Base-by-base conservation (phyloP, 2,888 invertebrate species). In the Dryocosmus kuriphilus region DNA sequence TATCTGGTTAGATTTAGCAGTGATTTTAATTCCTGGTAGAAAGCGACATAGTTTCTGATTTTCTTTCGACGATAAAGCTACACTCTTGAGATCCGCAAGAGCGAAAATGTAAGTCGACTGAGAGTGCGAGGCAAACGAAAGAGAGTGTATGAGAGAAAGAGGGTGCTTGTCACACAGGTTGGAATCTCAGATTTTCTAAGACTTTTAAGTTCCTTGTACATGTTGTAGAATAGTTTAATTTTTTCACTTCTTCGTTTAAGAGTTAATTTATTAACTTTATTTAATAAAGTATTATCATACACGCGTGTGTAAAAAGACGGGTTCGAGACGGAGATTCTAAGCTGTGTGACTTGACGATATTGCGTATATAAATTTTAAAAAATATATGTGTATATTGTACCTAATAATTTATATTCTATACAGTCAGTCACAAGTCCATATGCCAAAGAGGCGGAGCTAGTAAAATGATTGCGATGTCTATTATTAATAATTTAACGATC, bases 401-500 rank as follows among this genome's bases (percentile, higher is more conserved):
- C 79, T 85, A 82, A 82, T 85, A 85, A 87, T 86, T 88, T 87
- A 87, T 86, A 85, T 83, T 85, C 84, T 81, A 80, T 86, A 87
- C 81, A 84, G 86, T 88, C 89, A 90, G 88, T 90, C 89, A 90
- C 86, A 84, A 87, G 85, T 91, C 89, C 88, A 89, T 89, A 90
- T 90, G 88, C 91, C 91, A 91, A 91, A 91, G 91, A 91, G 85
- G 88, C 90, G 90, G 88, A 90, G 86, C 90, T 91, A 91, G 91
- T 91, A 89, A 88, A 85, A 80, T 78, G 79, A 80, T 82, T 83
- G 77, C 78, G 79, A 84, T 85, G 82, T 85, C 83, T 85, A 85
- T 85, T 81, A 77, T 80, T 80, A 67, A 83, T 85, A 83, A 84
- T 81, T 84, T 83, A 86, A 86, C 79, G 78, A 83, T 81, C 79